Conservation (phyloP, 2,113 vertebrate genomes). For the Dinomys branickii region DNA sequence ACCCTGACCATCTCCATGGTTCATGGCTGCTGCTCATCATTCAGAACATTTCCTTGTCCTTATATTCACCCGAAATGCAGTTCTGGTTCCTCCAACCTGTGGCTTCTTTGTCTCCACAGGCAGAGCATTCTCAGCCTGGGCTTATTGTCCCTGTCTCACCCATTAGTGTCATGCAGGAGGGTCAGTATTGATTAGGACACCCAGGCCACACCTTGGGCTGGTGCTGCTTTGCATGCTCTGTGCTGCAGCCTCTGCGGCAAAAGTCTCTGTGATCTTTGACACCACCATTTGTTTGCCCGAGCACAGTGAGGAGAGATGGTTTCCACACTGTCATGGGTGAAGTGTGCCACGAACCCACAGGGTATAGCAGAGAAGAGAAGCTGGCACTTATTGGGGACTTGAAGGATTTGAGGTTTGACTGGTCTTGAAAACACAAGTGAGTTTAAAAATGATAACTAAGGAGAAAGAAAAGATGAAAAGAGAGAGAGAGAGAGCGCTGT, state of each 20-base stretch:
- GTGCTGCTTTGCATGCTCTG: not conserved
- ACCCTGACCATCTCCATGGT: not conserved
- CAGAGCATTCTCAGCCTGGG: too few relatives aligned
- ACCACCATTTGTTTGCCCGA: not conserved
- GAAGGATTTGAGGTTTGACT: not conserved
- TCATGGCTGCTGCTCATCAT: rapidly evolving
- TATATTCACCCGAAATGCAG: rapidly evolving
- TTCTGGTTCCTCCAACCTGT: rapidly evolving
- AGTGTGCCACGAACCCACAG: rapidly evolving
- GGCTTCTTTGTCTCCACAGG: not conserved
- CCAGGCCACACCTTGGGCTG: rapidly evolving
- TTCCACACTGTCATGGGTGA: not conserved
- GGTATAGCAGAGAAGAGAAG: rapidly evolving
- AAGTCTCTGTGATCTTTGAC: not conserved
- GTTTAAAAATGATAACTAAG: not conserved
- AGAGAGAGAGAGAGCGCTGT: not conserved
- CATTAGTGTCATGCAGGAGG: rapidly evolving
- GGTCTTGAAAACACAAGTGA: not conserved
- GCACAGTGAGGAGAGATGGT: not conserved
- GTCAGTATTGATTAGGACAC: rapidly evolving
- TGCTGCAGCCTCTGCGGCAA: rapidly evolving
- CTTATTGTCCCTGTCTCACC: not conserved
- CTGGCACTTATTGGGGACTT: not conserved
- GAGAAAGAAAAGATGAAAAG: not conserved
- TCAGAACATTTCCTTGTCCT: too few relatives aligned